Percentiles rank a stretch among this genome's conserved stretches.
phyloP scores from a whole-genome alignment of 92 coral and sea anemone genomes.

The Meandrina meandrites region DNA sequence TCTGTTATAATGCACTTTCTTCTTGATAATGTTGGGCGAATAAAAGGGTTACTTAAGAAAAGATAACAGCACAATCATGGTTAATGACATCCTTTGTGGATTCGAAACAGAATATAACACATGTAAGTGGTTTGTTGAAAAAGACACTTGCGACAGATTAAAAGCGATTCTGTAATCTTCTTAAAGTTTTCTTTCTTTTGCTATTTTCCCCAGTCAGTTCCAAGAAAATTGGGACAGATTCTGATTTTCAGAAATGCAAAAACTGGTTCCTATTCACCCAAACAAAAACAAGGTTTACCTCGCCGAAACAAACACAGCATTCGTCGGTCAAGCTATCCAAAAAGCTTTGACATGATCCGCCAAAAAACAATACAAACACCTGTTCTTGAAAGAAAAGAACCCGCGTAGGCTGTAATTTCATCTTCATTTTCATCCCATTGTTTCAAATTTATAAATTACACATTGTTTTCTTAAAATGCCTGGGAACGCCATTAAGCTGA shows the following conservation, averaged over 20 bases:
- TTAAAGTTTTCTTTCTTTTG: background rate
- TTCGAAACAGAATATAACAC: background rate
- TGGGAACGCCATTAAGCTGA: background rate
- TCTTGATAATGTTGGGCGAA: background rate
- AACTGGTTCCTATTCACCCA: background rate
- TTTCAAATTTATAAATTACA: slow-evolving; percentile 7
- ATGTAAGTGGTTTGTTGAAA: background rate
- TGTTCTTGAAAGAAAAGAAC: slow-evolving; percentile 2
- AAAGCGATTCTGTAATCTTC: background rate
- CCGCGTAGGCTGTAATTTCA: slow-evolving; percentile 5
- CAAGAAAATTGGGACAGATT: background rate
- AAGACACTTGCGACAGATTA: background rate
- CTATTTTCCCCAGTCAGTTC: background rate
- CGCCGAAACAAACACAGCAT: background rate
- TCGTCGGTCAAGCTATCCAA: background rate
- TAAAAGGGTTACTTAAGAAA: background rate
- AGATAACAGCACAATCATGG: background rate
- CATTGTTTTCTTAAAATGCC: background rate
- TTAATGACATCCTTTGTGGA: background rate
- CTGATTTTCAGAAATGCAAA: background rate
- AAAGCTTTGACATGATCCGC: background rate
- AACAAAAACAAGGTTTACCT: background rate
- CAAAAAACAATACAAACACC: background rate
- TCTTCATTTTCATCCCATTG: slow-evolving; percentile 6
- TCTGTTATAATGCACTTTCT: background rate